phyloP scores from a whole-genome alignment of 2,113 vertebrate genomes.

The Mus musculus region DNA sequence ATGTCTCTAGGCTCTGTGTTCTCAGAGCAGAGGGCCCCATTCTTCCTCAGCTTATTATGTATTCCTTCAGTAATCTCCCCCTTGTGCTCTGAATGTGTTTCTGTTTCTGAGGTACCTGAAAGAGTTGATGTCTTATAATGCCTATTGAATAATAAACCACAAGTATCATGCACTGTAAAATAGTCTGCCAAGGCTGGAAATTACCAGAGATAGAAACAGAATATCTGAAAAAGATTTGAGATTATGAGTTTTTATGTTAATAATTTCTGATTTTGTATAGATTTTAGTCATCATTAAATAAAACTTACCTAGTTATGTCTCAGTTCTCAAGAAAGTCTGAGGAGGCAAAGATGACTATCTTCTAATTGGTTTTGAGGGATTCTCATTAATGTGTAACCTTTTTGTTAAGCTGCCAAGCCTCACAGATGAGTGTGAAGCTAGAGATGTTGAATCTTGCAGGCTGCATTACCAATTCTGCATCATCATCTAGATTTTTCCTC shows the following conservation, averaged over 20 bases:
- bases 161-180: not conserved
- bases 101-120: not conserved
- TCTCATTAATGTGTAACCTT: not conserved
- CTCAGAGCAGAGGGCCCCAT: not conserved
- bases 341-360: not conserved
- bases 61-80: not conserved
- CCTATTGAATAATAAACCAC: constrained; percentile 19
- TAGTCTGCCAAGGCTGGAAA: not conserved
- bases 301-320: constrained; percentile 23
- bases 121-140: not conserved
- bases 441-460: not conserved
- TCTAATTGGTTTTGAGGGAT: not conserved
- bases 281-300: constrained; percentile 43
- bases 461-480: not conserved
- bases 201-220: not conserved
- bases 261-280: not conserved
- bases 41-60: not conserved
- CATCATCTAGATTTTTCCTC: not conserved
- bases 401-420: not conserved
- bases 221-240: constrained; percentile 33
- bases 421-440: not conserved
- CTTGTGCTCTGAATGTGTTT: not conserved
- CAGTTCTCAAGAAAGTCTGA: not conserved
- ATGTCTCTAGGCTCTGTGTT: not conserved
- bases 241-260: not conserved